Conservation (phyloP, 2,797 vertebrate species). For the Salarias fasciatus region DNA sequence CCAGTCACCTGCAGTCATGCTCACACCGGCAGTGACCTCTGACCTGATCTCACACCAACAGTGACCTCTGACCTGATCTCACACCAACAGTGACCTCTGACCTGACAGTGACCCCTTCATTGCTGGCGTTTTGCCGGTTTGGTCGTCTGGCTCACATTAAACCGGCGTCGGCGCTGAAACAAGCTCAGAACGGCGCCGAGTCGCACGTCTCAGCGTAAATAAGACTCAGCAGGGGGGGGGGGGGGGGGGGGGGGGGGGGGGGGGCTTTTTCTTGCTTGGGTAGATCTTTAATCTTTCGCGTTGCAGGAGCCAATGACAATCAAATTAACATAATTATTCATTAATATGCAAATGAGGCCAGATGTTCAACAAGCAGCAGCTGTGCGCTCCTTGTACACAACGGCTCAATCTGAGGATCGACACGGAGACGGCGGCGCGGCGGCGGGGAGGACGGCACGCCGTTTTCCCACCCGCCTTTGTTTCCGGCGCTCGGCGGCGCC, state of each 20-base stretch:
- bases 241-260: slow-evolving; percentile 24
- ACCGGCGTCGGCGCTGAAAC: too few species aligned
- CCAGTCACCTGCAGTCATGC: too few species aligned
- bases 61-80: too few species aligned
- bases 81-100: too few species aligned
- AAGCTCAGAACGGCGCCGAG: background rate
- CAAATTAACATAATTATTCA: slow-evolving; percentile 86
- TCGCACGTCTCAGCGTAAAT: slow-evolving; percentile 22
- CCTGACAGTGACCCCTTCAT: too few species aligned
- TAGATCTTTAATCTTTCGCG: slow-evolving; percentile 71
- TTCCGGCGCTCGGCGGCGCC: slow-evolving; percentile 24
- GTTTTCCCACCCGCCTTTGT: slow-evolving; percentile 33
- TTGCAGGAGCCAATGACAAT: slow-evolving; percentile 69
- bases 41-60: too few species aligned
- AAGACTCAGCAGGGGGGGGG: slow-evolving; percentile 27
- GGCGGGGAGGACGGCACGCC: slow-evolving; percentile 15
- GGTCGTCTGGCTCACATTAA: too few species aligned
- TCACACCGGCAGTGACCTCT: too few species aligned
- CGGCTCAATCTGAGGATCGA: slow-evolving; percentile 62
- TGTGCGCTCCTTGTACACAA: slow-evolving; percentile 72
- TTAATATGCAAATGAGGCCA: slow-evolving; percentile 84
- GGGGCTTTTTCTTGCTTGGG: slow-evolving; percentile 32
- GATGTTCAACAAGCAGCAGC: slow-evolving; percentile 83
- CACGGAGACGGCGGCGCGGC: slow-evolving; percentile 25
- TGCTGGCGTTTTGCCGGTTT: too few species aligned